Percentiles rank a stretch among this genome's conserved stretches.
Evolutionary conservation across 2,797 vertebrate species (phyloP).

Genomic region (Botia kubotai): DNA sequence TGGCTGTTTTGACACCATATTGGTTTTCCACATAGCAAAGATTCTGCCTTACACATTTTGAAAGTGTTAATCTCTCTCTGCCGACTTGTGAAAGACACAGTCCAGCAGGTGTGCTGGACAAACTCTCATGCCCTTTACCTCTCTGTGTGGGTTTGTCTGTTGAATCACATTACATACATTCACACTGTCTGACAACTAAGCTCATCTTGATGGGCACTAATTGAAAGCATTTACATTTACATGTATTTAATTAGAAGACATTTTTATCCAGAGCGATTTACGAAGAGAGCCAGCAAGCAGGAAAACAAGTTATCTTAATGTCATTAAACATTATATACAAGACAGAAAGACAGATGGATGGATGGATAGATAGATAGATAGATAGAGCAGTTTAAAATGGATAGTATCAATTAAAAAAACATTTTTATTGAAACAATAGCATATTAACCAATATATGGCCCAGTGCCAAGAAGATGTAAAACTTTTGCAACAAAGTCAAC

Average conservation of each 20-base stretch:
- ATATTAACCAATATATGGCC: background rate
- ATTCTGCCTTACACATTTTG: slow-evolving; percentile 50
- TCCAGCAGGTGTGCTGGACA: slow-evolving; percentile 72
- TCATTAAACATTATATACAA: background rate
- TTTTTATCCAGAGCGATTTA: too few species aligned
- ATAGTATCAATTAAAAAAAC: background rate
- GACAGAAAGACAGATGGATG: too few species aligned
- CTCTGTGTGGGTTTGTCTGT: background rate
- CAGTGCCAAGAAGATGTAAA: slow-evolving; percentile 21
- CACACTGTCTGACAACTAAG: slow-evolving; percentile 27
- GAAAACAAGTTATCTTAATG: slow-evolving; percentile 3
- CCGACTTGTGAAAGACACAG: slow-evolving; percentile 68
- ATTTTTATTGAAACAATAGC: background rate
- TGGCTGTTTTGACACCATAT: slow-evolving; percentile 50
- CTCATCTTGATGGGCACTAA: slow-evolving; percentile 14
- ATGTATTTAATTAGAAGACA: too few species aligned
- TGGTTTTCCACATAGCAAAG: slow-evolving; percentile 39
- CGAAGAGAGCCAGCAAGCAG: background rate
- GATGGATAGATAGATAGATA: too few species aligned
- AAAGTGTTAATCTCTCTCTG: slow-evolving; percentile 62
- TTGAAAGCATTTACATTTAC: background rate
- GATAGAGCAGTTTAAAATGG: too few species aligned
- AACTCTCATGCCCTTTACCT: background rate
- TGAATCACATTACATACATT: background rate
- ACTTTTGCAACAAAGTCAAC: slow-evolving; percentile 38